A percentile compares a stretch with the other conserved stretches of the same genome.
These are phyloP conservation scores for Myripristis murdjan DNA, from an alignment of 2,797 vertebrate genomes.

Conservation along the genomic window DNA sequence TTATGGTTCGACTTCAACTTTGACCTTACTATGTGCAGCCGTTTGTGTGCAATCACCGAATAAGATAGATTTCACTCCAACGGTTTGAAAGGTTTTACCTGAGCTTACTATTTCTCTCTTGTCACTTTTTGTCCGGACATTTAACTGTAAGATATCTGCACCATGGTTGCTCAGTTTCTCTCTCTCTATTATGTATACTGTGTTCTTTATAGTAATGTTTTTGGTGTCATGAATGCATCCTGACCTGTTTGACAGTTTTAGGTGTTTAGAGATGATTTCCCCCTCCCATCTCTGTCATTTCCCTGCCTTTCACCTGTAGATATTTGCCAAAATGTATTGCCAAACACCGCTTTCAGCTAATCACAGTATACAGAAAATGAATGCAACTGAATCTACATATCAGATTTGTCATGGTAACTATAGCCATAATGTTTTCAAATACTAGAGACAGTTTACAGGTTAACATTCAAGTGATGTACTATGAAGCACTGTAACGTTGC, in stretches of 20 bases:
- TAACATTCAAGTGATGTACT: conserved; percentile 33
- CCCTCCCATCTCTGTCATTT: conserved; percentile 24
- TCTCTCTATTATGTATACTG: conserved; percentile 45
- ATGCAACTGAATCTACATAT: conserved; percentile 67
- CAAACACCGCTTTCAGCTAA: conserved; percentile 57
- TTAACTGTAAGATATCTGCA: conserved; percentile 54
- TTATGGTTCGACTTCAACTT: conserved; percentile 28
- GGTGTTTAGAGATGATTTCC: conserved; percentile 35
- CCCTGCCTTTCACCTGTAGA: conserved; percentile 35
- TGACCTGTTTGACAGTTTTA: conserved; percentile 52
- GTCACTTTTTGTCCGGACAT: conserved; percentile 42
- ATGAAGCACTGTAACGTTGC: conserved; percentile 45
- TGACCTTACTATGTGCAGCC: background rate
- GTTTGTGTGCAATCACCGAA: conserved; percentile 16
- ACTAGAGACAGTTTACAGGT: conserved; percentile 44
- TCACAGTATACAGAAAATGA: conserved; percentile 51
- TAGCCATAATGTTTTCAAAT: conserved; percentile 67
- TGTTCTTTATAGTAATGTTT: conserved; percentile 58
- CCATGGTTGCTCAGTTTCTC: conserved; percentile 35
- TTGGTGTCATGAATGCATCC: conserved; percentile 71
- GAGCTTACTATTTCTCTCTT: conserved; percentile 23
- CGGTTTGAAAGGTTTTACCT: conserved; percentile 26
- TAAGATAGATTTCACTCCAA: conserved; percentile 14
- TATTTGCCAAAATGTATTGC: conserved; percentile 62
- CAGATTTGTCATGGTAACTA: conserved; percentile 51